Base-by-base conservation (phyloP, 2,888 invertebrate species). In the Scrobipalpa atriplicella region DNA sequence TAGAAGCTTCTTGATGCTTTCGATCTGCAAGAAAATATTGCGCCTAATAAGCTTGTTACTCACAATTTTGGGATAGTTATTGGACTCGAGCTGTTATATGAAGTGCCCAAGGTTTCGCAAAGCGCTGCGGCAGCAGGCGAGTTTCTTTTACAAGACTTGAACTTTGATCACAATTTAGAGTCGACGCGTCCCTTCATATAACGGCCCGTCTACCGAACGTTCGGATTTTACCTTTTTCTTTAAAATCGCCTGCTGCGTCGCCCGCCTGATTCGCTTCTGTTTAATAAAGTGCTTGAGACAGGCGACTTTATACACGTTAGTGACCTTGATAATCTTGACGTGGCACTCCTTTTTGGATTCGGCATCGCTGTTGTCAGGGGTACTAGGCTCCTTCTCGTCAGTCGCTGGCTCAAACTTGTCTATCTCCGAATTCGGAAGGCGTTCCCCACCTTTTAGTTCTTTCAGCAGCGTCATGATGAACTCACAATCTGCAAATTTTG, bases 261-360 rank as follows among this genome's bases (percentile, higher is more conserved):
- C 87, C 47, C 86, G 82, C 21, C 87, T 80, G 61, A 89, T 69
- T 70, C 83, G 82, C 73, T 85, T 91, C 70, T 89, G 90, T 75
- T 89, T 90, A 70, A 90, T 89, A 73, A 84, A 90, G 72, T 89
- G 84, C 70, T 84, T 89, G 47, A 90, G 83, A 75, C 86, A 89
- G 29, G 90, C 87, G 29, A 91, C 85, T 79, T 87, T 89, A 77
- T 89, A 92, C 18, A 92, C 87, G 70, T 90, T 92, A 65, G 90
- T 91, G 54, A 92, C 88, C 81, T 86, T 87, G 62, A 91, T 83
- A 64, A 92, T 87, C 74, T 89, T 90, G 65, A 91, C 84, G 47
- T 81, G 83, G 72, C 85, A 89, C 62, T 89, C 87, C 62, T 83
- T 80, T 52, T 83, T 80, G 41, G 76, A 66, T 52, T 86, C 85